Evolutionary conservation across 2,888 invertebrate species (phyloP), one percentile per base, ranked within the genome.

Genomic region (Xanthia icteritia): DNA sequence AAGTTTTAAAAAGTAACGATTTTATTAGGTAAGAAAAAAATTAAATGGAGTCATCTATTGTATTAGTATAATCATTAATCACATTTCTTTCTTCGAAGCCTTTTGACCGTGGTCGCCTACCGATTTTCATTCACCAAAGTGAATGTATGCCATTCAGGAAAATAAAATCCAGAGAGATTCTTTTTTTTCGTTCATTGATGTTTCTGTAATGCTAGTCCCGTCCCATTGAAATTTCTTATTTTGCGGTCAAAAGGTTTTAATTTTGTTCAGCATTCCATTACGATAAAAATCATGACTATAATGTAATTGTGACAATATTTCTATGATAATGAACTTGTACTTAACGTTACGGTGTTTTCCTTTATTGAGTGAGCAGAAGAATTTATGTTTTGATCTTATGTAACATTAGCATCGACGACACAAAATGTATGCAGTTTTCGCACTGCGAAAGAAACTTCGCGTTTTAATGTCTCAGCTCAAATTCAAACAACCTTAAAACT

Each of bases 271-370:
- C 76, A 66, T 64, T 56, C 39, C 56, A 76, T 67, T 77, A 61
- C n/a, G 15, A 45, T 76, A 61, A 54, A 69, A 78, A 78, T 65
- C 36, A 63, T 73, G 69, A 66, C 77, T 70, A 66, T 23, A 81
- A 70, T 58, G 83, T 63, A 84, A 84, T 77, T 64, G n/a, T 60
- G 83, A 83, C 83, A 80, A 80, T 83, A 84, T 73, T 42, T 84
- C 13, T 83, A 76, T 73, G 36, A 77, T 81, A 81, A 73, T 69
- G 48, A 77, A 65, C 45, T 69, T 77, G 27, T 82, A 77, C 20
- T 65, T 82, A 76, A 48, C 8, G 42, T 75, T 56, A 42, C n/a
- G 36, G 71, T 64, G 36, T 76, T n/a, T 58, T 64, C n/a, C 23
- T 82, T 64, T 66, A 42, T 31, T 67, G 20, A 27, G 23, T 51